phyloP scores from a whole-genome alignment of 1,140 invertebrate genomes.

The Nasonia vitripennis region DNA sequence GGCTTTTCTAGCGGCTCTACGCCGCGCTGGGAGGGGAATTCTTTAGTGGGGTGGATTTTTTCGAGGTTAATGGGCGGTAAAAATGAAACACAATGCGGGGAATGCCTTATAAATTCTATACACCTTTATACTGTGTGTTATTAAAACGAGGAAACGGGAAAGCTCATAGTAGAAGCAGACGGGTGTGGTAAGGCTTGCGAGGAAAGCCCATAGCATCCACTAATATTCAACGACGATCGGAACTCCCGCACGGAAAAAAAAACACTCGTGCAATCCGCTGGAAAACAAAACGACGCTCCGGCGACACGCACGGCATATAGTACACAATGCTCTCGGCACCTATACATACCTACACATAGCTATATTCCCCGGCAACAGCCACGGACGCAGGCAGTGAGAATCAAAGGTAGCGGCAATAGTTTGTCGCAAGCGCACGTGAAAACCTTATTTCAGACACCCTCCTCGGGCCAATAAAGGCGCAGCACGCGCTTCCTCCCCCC shows the following conservation, averaged over 20 bases:
- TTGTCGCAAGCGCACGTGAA: conserved; percentile 32
- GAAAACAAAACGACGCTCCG: not conserved
- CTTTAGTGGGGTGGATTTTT: not conserved
- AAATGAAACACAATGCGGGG: not conserved
- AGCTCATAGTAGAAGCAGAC: not conserved
- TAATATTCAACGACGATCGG: no score
- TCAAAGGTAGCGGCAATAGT: conserved; percentile 24
- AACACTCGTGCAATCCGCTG: not conserved
- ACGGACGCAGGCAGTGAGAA: not conserved
- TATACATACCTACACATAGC: not conserved
- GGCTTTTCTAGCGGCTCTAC: not conserved
- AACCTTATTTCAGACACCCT: conserved; percentile 37
- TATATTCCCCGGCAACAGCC: not conserved
- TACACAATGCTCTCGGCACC: not conserved
- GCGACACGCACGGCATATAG: not conserved
- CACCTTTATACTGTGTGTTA: no score
- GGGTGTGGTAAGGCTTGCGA: not conserved
- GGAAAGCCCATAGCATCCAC: no score
- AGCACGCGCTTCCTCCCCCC: conserved; percentile 18
- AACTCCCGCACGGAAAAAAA: no score
- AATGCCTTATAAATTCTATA: not conserved
- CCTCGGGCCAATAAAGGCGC: conserved; percentile 42
- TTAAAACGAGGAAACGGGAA: no score
- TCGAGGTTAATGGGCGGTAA: not conserved
- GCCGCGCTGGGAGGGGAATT: no score